Evolutionary conservation across 2,113 vertebrate species (phyloP).

Genomic region (Xenopus borealis): DNA sequence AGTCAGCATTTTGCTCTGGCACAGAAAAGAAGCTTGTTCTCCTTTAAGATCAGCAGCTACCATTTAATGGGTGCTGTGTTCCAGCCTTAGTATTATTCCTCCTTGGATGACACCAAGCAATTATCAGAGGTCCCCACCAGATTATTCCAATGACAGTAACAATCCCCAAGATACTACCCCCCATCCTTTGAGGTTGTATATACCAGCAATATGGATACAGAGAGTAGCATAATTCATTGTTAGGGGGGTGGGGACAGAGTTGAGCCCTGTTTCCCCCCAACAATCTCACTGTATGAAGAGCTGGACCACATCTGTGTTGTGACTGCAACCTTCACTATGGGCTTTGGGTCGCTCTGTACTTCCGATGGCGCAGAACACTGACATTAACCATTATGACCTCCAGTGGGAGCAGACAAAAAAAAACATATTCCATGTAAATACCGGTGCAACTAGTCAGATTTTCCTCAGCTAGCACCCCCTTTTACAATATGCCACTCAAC

Average conservation of each 20-base stretch:
- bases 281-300: neutral
- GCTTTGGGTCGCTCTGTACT: neutral
- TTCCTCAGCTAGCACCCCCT: too few relatives aligned
- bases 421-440: neutral
- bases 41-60: conserved; percentile 1
- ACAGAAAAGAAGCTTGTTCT: neutral
- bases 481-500: neutral
- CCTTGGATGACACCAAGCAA: neutral
- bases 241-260: too few relatives aligned
- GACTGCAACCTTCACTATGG: neutral
- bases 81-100: neutral
- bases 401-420: too few relatives aligned
- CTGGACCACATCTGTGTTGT: too few relatives aligned
- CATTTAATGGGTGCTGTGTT: neutral
- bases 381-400: conserved; percentile 18
- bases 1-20: neutral
- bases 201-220: neutral
- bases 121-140: too few relatives aligned
- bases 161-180: neutral
- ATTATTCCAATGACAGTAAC: too few relatives aligned
- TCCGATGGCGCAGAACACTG: conserved; percentile 3
- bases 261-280: neutral
- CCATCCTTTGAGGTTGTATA: neutral
- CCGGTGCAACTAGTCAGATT: too few relatives aligned
- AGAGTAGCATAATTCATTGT: too few relatives aligned